Evolutionary conservation across 2,888 invertebrate genomes (phyloP).

Genomic region (Laspeyria flexula): DNA sequence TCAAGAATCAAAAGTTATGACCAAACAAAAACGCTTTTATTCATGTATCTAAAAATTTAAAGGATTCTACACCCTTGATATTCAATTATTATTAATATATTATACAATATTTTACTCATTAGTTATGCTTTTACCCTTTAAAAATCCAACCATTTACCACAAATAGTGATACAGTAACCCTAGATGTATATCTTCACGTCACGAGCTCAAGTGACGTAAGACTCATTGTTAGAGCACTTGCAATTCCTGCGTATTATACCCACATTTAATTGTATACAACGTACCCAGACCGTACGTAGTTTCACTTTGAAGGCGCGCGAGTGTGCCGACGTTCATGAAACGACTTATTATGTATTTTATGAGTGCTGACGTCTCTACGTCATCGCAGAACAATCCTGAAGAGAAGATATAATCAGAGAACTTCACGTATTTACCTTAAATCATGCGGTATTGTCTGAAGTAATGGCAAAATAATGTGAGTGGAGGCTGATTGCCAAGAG

Average conservation of each 20-base stretch:
- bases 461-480: slow-evolving; percentile 71
- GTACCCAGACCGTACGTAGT: slow-evolving; percentile 13
- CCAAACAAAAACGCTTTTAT: no score
- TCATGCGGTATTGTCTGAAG: slow-evolving; percentile 64
- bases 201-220: slow-evolving; percentile 23
- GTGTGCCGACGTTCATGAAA: not conserved
- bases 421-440: slow-evolving; percentile 57
- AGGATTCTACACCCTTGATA: no score
- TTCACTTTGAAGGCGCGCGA: slow-evolving; percentile 6
- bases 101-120: no score
- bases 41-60: no score
- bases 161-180: no score
- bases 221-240: slow-evolving; percentile 29
- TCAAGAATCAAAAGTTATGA: no score
- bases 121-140: no score
- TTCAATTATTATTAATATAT: no score
- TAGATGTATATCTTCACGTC: slow-evolving; percentile 23
- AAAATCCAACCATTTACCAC: no score
- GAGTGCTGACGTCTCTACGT: not conserved
- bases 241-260: slow-evolving; percentile 20
- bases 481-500: slow-evolving; percentile 64
- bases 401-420: slow-evolving; percentile 44
- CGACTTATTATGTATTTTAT: not conserved
- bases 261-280: slow-evolving; percentile 27
- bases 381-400: slow-evolving; percentile 5